Conservation (phyloP, 2,113 vertebrate genomes). For the Cinclus cinclus region DNA sequence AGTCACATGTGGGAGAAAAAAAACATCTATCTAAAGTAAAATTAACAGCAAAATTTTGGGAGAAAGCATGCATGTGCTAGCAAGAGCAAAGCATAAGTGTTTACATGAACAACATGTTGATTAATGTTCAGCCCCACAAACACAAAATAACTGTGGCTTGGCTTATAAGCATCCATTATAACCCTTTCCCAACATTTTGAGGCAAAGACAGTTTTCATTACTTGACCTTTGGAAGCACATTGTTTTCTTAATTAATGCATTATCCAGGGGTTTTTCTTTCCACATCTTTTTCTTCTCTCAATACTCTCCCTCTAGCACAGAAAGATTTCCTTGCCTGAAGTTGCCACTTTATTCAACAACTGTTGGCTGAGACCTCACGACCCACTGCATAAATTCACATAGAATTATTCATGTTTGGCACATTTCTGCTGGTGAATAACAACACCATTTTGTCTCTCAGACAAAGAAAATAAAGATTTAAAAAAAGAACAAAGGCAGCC, state of each 20-base stretch:
- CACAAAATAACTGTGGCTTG: constrained; percentile 27
- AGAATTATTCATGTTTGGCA: constrained; percentile 53
- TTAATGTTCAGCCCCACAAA: constrained; percentile 35
- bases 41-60: constrained; percentile 46
- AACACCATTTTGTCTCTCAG: constrained; percentile 43
- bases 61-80: background rate
- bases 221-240: constrained; percentile 35
- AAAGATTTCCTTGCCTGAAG: constrained; percentile 38
- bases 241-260: constrained; percentile 47
- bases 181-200: background rate
- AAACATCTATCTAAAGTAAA: constrained; percentile 40
- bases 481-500: constrained; percentile 25
- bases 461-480: constrained; percentile 17
- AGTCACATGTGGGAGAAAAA: constrained; percentile 47
- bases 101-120: background rate
- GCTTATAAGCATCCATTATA: constrained; percentile 29
- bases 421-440: constrained; percentile 32
- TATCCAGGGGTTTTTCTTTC: constrained; percentile 39
- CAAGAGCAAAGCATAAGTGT: background rate
- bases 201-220: constrained; percentile 18
- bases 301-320: background rate
- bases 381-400: constrained; percentile 40
- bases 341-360: constrained; percentile 49
- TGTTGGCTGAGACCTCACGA: background rate
- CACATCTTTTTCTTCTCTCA: constrained; percentile 7